Evolutionary conservation across 2,113 vertebrate genomes (phyloP).

Genomic region (Mesocricetus auratus): DNA sequence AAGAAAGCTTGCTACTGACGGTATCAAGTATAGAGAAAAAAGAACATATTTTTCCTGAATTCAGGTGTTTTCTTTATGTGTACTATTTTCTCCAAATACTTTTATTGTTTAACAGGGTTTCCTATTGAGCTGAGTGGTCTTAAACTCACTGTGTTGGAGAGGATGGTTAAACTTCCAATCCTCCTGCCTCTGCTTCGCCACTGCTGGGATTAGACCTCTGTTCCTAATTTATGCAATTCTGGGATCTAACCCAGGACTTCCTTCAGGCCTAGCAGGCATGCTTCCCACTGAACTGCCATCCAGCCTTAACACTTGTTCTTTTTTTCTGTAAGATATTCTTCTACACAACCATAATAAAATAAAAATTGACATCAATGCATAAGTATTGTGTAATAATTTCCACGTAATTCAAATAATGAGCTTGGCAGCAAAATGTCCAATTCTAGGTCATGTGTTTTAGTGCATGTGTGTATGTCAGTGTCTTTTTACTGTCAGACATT

Average conservation of each 20-base stretch:
- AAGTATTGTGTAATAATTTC: not conserved
- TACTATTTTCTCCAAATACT: not conserved
- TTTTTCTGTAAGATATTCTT: not conserved
- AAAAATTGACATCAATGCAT: not conserved
- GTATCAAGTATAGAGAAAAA: not conserved
- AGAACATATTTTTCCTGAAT: not conserved
- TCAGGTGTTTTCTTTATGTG: not conserved
- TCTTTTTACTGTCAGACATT: not conserved
- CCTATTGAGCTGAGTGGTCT: no score
- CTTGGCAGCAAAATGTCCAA: not conserved
- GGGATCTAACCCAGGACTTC: not conserved
- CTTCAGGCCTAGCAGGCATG: not conserved
- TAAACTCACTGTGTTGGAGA: not conserved
- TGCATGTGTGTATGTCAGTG: not conserved
- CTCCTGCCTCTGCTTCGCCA: not conserved
- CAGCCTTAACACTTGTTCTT: not conserved
- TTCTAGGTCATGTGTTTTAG: not conserved
- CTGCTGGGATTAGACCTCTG: not conserved
- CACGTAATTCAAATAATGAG: not conserved
- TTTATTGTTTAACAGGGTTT: not conserved
- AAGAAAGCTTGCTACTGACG: not conserved
- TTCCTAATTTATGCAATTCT: not conserved
- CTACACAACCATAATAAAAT: not conserved
- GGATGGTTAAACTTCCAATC: not conserved
- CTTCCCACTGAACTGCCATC: not conserved